These are phyloP conservation scores for Chamaea fasciata DNA, from an alignment of 2,113 vertebrate genomes.

Conservation along the genomic window DNA sequence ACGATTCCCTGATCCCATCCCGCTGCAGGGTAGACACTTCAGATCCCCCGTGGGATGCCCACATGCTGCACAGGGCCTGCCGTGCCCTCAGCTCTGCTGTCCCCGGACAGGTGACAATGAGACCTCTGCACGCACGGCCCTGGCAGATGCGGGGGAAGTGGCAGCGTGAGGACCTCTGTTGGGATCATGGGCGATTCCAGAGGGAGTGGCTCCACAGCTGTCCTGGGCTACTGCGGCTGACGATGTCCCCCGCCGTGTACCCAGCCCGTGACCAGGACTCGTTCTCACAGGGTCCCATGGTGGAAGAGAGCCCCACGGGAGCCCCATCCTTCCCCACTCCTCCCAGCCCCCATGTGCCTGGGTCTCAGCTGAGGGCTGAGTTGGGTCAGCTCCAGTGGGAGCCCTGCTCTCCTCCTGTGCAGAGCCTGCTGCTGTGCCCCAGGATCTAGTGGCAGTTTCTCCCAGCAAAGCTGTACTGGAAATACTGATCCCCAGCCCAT, in stretches of 20 bases:
- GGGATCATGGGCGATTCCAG: not conserved
- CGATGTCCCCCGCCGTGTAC: rapidly evolving
- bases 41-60: not conserved
- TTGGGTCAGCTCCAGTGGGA: not conserved
- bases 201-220: not conserved
- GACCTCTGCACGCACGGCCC: rapidly evolving
- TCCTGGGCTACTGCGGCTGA: not conserved
- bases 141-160: rapidly evolving
- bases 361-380: not conserved
- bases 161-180: not conserved
- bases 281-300: rapidly evolving
- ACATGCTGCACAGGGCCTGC: not conserved
- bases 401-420: not conserved
- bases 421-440: not conserved
- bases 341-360: not conserved
- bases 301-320: not conserved
- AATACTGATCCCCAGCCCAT: not conserved
- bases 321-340: not conserved
- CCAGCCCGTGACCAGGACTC: not conserved
- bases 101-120: not conserved
- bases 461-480: not conserved
- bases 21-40: rapidly evolving
- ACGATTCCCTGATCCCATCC: rapidly evolving
- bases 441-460: not conserved
- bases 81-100: not conserved